Conservation (phyloP, 2,888 invertebrate genomes). For the Drosophila longiperda region DNA sequence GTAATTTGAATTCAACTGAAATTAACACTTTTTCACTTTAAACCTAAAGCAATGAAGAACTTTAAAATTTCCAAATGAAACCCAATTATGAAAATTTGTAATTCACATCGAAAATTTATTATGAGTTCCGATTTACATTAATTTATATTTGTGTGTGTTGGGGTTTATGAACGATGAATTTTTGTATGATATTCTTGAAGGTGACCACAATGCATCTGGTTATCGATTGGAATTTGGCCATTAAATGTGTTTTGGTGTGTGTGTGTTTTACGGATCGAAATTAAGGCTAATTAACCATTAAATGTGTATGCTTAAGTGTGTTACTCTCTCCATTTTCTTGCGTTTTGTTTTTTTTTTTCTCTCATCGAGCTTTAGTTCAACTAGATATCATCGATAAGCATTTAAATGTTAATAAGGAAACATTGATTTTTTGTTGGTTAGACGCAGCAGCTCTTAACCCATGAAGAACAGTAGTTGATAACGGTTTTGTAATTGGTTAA, state of each 20-base stretch:
- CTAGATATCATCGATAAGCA: slow-evolving; percentile 52
- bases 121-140: slow-evolving; percentile 31
- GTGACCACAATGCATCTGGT: background rate
- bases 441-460: slow-evolving; percentile 30
- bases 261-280: slow-evolving; percentile 9
- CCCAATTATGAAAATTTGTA: background rate
- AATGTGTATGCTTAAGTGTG: slow-evolving; percentile 18
- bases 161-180: background rate
- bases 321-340: slow-evolving; percentile 8
- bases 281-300: slow-evolving; percentile 28
- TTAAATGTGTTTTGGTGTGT: slow-evolving; percentile 9
- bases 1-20: background rate
- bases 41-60: background rate
- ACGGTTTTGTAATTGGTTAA: background rate
- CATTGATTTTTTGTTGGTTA: slow-evolving; percentile 29
- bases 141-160: slow-evolving; percentile 4
- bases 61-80: background rate
- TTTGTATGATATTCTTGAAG: background rate
- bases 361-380: slow-evolving; percentile 66
- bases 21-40: background rate
- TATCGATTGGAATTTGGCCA: slow-evolving; percentile 25
- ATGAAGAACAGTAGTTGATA: background rate
- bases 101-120: background rate
- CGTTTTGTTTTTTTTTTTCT: slow-evolving; percentile 27
- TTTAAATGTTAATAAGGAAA: slow-evolving; percentile 53